Base-by-base conservation (phyloP, 2,113 vertebrate genomes). In the Myrmophylax atrothorax region DNA sequence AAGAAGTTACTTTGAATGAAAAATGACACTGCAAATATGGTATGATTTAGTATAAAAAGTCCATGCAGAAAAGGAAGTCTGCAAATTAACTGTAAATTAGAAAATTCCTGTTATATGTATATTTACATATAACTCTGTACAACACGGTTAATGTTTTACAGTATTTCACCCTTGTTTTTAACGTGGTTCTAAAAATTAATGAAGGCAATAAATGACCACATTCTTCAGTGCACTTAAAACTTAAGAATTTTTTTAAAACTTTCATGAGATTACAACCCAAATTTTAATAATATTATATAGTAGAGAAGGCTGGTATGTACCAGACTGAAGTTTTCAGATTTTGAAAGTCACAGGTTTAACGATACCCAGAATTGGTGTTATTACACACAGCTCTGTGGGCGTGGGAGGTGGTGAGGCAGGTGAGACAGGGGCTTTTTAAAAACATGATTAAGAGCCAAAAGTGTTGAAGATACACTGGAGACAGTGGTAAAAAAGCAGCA, bases 321-420 rank as follows among this genome's bases (percentile, higher is more conserved):
- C 10, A 52, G n/a, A 58, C 4, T 50, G 28, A 66, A 74, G 19
- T 12, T 28, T 20, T 3, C 3, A 25, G 24, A 24, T n/a, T 38
- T 23, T 72, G 14, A 38, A 81, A 79, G 42, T 44, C 60, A 18
- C 22, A n/a, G 3, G 3, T 29, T 83, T 56, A 66, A 16, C 38
- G 79, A 0, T 29, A 38, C 3, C 28, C 0, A 1, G 40, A 62
- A 67, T 0, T 37, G n/a, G 12, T 42, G 38, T 0, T 38, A 20
- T 25, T 73, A 20, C 38, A 14, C 6, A 35, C 17, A 10, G 4
- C 18, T 4, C 46, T 67, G 44, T 0, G 2, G 44, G 33, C 13
- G 12, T 33, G 4, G 18, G 52, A 47, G 23, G 42, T 18, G 17
- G 3, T 3, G 8, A 73, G 40, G 33, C 29, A 75, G 49, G 26